Evolutionary conservation across 2,888 invertebrate species (phyloP).

Genomic region (Lampropteryx suffumata): DNA sequence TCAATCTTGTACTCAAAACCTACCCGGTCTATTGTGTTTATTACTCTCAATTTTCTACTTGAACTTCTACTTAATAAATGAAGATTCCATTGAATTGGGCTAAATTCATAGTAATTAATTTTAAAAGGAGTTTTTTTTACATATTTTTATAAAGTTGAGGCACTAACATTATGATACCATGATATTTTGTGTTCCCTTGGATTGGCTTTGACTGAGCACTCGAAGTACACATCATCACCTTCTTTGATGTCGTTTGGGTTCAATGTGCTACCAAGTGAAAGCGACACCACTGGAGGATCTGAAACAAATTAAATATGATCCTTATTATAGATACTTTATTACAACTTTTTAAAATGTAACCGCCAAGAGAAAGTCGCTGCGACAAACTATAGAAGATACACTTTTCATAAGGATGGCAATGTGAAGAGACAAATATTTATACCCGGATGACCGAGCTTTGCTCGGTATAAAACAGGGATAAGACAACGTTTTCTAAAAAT

Average conservation of each 20-base stretch:
- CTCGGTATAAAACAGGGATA: too few relatives aligned
- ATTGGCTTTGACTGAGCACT: constrained; percentile 92
- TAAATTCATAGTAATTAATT: constrained; percentile 8
- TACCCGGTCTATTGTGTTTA: constrained; percentile 23
- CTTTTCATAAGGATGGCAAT: too few relatives aligned
- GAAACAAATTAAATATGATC: constrained; percentile 64
- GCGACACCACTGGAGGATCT: constrained; percentile 91
- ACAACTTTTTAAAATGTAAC: too few relatives aligned
- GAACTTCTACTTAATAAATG: constrained; percentile 15
- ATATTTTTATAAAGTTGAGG: too few relatives aligned
- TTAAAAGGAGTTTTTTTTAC: not conserved
- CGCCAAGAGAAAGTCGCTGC: too few relatives aligned
- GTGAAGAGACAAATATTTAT: too few relatives aligned
- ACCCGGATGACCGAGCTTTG: too few relatives aligned
- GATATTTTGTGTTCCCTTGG: constrained; percentile 92
- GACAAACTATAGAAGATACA: too few relatives aligned
- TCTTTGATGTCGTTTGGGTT: constrained; percentile 95
- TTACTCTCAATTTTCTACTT: constrained; percentile 24
- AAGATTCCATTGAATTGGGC: constrained; percentile 15
- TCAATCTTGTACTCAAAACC: constrained; percentile 27
- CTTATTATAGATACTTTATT: too few relatives aligned
- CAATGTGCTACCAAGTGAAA: constrained; percentile 92
- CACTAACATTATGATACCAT: constrained; percentile 95
- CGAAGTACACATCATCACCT: constrained; percentile 95
- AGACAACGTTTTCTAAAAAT: too few relatives aligned